phyloP scores from a whole-genome alignment of 2,113 vertebrate species.

The Micronycteris hirsuta region DNA sequence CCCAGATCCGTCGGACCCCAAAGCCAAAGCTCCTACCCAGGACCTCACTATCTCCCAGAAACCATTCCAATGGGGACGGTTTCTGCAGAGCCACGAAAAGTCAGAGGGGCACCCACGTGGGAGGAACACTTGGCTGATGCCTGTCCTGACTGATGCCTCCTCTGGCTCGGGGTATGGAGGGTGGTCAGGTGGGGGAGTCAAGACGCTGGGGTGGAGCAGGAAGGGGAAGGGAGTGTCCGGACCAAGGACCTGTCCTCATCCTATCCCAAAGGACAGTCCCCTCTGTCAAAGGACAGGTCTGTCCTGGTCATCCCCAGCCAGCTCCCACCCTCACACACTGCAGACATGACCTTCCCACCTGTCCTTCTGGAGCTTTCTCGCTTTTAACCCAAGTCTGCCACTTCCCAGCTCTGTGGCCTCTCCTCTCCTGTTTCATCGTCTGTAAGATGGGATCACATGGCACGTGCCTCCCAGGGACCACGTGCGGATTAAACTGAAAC shows the following conservation, averaged over 20 bases:
- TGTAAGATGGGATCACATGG: neutral
- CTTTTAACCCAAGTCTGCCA: neutral
- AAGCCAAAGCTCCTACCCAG: neutral
- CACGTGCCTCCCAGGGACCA: neutral
- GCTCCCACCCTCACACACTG: neutral
- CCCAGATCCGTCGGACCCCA: neutral
- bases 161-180: neutral
- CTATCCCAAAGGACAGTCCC: no score
- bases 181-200: neutral
- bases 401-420: neutral
- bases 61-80: neutral
- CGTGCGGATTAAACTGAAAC: neutral
- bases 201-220: neutral
- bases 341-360: neutral
- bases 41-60: neutral
- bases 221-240: neutral
- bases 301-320: neutral
- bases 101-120: neutral
- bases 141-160: neutral
- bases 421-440: neutral
- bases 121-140: neutral
- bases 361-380: neutral
- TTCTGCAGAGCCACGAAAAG: neutral
- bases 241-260: neutral
- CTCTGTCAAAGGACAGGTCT: neutral